Base-by-base conservation (phyloP, 2,113 vertebrate genomes). In the Xerus inauris region DNA sequence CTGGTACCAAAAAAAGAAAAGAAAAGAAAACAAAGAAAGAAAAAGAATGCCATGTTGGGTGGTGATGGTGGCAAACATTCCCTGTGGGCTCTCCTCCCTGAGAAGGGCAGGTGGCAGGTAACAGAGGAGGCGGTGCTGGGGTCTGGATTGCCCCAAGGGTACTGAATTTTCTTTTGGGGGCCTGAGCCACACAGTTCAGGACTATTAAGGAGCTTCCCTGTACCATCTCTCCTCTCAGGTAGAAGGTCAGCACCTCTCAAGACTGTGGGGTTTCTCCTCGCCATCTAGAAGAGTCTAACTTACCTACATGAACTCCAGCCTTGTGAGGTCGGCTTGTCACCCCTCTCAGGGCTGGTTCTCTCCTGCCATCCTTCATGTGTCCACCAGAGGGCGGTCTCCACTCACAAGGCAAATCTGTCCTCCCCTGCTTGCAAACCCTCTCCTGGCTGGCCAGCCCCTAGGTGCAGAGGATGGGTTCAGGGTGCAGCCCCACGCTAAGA, bases 301-400 rank as follows among this genome's bases (percentile, higher is more conserved):
- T 76, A 11, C 2, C 14, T 67, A 26, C 20, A 22, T 3, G 65
- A 35, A n/a, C 24, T 26, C 22, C 24, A 45, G 57, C 10, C 1
- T 54, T 30, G 4, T 0, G 9, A 59, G 54, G 71, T 76, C 32
- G 6, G 38, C 49, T 38, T 17, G 19, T 28, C 7, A 1, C 35
- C 54, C n/a, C 32, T 47, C 45, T 40, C 28, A 26, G 69, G 30
- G 22, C 59, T 20, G 11, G 35, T 45, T 79, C 40, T 67, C 30
- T 72, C 54, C n/a, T 90, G 92, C 65, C 28, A 85, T 80, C 3
- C 64, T 87, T 22, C 3, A 6, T 11, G 12, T 76, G 54, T 32
- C 92, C 96, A 93, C 94, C 92, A 95, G 97, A 75, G 92, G 92
- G 86, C 30, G 0, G 35, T n/a, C 40, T 84, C 42, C 17, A 59